These are phyloP conservation scores for Orius insidiosus DNA, from an alignment of 1,140 invertebrate species.

Conservation along the genomic window DNA sequence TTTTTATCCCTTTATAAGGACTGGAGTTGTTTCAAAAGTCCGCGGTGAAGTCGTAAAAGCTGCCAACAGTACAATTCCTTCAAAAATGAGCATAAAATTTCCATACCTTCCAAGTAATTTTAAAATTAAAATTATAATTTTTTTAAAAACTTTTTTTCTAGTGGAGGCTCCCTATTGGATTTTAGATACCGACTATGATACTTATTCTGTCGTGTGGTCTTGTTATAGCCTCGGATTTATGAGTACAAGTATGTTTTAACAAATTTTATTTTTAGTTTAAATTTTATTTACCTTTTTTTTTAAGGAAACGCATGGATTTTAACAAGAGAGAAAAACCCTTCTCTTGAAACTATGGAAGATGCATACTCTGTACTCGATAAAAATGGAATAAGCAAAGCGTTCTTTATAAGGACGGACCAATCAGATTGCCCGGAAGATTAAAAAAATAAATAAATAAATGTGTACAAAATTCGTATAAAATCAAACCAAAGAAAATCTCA, in stretches of 20 bases:
- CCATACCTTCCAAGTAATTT: constrained; percentile 35
- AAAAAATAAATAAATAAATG: too few relatives aligned
- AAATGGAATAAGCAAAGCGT: too few relatives aligned
- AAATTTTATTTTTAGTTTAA: not conserved
- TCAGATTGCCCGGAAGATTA: too few relatives aligned
- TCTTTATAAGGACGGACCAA: too few relatives aligned
- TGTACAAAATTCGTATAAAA: too few relatives aligned
- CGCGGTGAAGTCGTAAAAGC: constrained; percentile 30
- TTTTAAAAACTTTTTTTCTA: constrained; percentile 21
- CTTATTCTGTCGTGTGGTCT: constrained; percentile 57
- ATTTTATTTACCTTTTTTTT: too few relatives aligned
- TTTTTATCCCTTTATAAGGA: constrained; percentile 11
- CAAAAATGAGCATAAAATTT: constrained; percentile 39
- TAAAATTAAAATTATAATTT: not conserved
- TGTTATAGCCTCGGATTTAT: constrained; percentile 46
- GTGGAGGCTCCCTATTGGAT: constrained; percentile 50
- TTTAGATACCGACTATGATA: constrained; percentile 61
- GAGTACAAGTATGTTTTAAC: constrained; percentile 29
- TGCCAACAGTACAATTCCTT: constrained; percentile 31
- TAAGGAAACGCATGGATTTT: too few relatives aligned
- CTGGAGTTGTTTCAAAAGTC: constrained; percentile 33
- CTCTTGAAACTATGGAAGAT: too few relatives aligned
- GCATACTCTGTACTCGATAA: too few relatives aligned
- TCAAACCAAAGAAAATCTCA: too few relatives aligned
- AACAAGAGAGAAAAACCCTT: too few relatives aligned